Evolutionary conservation across 2,113 vertebrate species (phyloP).

Genomic region (Hippopotamus amphibius): DNA sequence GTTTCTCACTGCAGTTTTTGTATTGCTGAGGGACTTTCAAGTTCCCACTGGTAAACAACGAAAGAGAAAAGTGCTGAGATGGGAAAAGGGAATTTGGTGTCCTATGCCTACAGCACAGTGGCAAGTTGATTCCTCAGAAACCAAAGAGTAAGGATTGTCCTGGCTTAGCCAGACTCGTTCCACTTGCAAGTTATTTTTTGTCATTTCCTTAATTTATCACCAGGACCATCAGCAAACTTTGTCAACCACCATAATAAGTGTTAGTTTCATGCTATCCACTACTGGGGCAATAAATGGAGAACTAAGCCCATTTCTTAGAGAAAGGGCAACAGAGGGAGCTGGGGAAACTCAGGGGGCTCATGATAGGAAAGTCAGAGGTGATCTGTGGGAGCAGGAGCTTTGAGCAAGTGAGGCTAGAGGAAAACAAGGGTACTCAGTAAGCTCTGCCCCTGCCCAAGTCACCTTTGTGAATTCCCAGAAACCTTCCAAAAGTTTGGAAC

Average conservation of each 20-base stretch:
- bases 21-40: neutral
- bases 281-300: too few species aligned
- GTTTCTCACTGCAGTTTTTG: neutral
- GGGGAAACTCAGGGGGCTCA: neutral
- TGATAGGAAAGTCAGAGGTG: neutral
- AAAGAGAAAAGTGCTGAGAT: neutral
- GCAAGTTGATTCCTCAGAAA: neutral
- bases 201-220: neutral
- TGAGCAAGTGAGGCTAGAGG: neutral
- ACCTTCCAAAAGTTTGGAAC: neutral
- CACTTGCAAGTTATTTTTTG: neutral
- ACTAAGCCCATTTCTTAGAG: neutral
- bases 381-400: neutral
- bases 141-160: neutral
- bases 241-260: neutral
- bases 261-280: neutral
- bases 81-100: neutral
- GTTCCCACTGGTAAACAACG: neutral
- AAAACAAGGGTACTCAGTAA: fast-evolving
- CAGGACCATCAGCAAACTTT: neutral
- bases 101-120: too few species aligned
- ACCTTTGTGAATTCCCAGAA: neutral
- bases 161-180: neutral
- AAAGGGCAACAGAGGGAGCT: neutral
- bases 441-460: fast-evolving